These are phyloP conservation scores for Clitarchus hookeri DNA, from an alignment of 2,888 invertebrate genomes.

Conservation along the genomic window DNA sequence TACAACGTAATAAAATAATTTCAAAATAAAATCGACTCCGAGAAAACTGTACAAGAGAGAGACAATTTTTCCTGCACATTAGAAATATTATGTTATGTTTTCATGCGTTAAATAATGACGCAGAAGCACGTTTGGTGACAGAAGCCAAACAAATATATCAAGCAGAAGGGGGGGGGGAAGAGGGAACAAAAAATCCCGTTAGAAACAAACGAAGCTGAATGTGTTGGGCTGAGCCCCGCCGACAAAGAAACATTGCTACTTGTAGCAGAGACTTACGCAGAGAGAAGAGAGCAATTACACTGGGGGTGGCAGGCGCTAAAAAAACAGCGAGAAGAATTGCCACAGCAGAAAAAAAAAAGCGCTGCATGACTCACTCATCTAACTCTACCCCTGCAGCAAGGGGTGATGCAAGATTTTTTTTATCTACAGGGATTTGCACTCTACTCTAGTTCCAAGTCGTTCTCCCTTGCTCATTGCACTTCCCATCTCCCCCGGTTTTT, in stretches of 20 bases:
- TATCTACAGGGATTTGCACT: slow-evolving; percentile 43
- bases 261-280: neutral
- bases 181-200: neutral
- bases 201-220: slow-evolving; percentile 8
- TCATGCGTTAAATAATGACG: neutral
- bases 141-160: neutral
- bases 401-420: slow-evolving; percentile 37
- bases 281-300: neutral
- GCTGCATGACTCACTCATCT: slow-evolving; percentile 38
- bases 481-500: slow-evolving; percentile 48
- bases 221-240: neutral
- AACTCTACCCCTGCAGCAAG: slow-evolving; percentile 33
- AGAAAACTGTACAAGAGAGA: too few species aligned
- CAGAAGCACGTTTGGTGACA: neutral
- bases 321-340: slow-evolving; percentile 26
- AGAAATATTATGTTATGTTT: too few species aligned
- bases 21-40: too few species aligned
- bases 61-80: too few species aligned
- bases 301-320: neutral
- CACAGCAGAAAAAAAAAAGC: slow-evolving; percentile 28
- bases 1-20: too few species aligned
- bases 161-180: neutral
- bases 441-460: slow-evolving; percentile 27
- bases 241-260: slow-evolving; percentile 14
- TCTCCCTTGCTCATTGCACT: slow-evolving; percentile 49